Base-by-base conservation (phyloP, 1,140 invertebrate genomes). In the Leptinotarsa defecta region DNA sequence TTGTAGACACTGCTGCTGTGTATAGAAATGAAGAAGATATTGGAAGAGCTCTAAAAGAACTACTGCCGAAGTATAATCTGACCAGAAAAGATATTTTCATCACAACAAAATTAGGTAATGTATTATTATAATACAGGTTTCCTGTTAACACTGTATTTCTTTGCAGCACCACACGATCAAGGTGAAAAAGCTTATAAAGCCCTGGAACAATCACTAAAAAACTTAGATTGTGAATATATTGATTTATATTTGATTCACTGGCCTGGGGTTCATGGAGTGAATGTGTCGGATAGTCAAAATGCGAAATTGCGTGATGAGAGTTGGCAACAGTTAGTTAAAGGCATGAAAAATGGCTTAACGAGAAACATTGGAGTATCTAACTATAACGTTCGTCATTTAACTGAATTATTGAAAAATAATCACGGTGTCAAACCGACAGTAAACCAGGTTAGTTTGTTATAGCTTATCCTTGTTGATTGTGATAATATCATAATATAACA, bases 231-330 rank as follows among this genome's bases (percentile, higher is more conserved):
- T 8, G 86, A 89, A 61, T 95, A 95, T 82, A 84, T 96, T 1
- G 95, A 97, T 86, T 86, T 96, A n/a, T 95, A 94, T 83, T 87
- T 96, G 22, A 93, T 96, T 78, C 94, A 96, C 83, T 96, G 94
- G 92, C 95, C 95, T 61, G 94, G 93, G 20, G 86, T 86, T 73
- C 84, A 87, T 27, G 69, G 65, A 71, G 43, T 74, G 15, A 73
- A 78, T 68, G 24, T 62, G 15, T 74, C 76, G 43, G 75, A 72
- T 74, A n/a, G 19, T 24, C 13, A 24, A 11, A 63, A 63, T 43
- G 11, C 22, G 2, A 57, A 52, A 20, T 65, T 76, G 22, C 68
- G 78, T 86, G 89, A 69, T 49, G 83, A 88, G 69, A 93, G 91
- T 68, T 96, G 95, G 94, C 81, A 86, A 52, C 88, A 89, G 52